Conservation (phyloP, 2,797 vertebrate species). For the Mycteria americana region DNA sequence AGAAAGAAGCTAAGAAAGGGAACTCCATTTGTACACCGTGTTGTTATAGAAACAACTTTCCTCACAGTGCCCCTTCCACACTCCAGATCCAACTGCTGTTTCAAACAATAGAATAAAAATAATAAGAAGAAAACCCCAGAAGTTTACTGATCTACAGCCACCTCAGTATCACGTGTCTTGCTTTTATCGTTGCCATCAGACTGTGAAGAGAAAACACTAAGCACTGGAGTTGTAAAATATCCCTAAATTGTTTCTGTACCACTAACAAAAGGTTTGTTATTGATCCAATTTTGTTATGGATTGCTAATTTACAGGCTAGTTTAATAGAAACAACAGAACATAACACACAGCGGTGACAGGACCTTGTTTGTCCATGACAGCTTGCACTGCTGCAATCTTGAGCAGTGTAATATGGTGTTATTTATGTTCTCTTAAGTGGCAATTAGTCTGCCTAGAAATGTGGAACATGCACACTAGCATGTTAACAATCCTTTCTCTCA, state of each 20-base stretch:
- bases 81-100: not conserved
- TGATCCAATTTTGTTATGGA: not conserved
- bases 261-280: not conserved
- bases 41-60: conserved; percentile 28
- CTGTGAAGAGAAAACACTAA: not conserved
- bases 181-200: not conserved
- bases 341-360: not conserved
- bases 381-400: not conserved
- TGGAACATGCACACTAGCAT: not conserved
- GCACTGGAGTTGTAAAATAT: not conserved
- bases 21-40: not conserved
- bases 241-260: not conserved
- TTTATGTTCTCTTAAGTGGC: not conserved
- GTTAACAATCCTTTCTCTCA: not conserved
- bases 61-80: not conserved
- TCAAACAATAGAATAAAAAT: not conserved
- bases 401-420: not conserved
- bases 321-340: not conserved
- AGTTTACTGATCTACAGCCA: not conserved
- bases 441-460: conserved; percentile 3
- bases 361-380: not conserved
- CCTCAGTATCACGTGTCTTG: not conserved
- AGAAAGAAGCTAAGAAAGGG: not conserved
- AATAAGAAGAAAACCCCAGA: not conserved
- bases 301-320: not conserved